A percentile compares a stretch with the other conserved stretches of the same genome.
phyloP scores from a whole-genome alignment of 2,888 invertebrate species.

The Hecatera dysodea region DNA sequence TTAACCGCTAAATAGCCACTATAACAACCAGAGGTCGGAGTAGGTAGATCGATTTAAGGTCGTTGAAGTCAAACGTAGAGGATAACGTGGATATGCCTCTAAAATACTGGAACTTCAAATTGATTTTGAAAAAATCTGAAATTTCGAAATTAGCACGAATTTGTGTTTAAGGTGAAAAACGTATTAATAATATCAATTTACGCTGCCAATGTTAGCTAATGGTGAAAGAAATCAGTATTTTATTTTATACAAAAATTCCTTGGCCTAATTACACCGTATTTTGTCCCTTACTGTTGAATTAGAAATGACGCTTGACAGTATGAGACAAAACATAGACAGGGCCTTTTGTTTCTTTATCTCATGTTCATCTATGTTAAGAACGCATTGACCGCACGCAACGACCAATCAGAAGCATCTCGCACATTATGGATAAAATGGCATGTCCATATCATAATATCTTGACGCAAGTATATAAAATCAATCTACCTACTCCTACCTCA shows the following conservation, averaged over 20 bases:
- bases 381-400: too few species aligned
- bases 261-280: too few species aligned
- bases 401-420: too few species aligned
- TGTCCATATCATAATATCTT: not conserved
- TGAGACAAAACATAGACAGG: conserved; percentile 6
- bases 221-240: conserved; percentile 17
- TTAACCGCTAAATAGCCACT: too few species aligned
- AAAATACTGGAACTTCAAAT: too few species aligned
- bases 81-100: conserved; percentile 18
- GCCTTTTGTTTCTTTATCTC: too few species aligned
- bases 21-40: conserved; percentile 16
- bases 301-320: conserved; percentile 13
- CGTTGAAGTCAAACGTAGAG: conserved; percentile 25
- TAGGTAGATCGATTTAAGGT: conserved; percentile 31
- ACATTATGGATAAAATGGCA: too few species aligned
- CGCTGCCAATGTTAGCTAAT: conserved; percentile 25
- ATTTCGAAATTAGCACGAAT: not conserved
- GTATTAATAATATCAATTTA: conserved; percentile 27
- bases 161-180: conserved; percentile 18
- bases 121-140: too few species aligned
- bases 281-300: conserved; percentile 7
- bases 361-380: too few species aligned
- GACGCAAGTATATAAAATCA: not conserved
- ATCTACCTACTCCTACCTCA: not conserved
- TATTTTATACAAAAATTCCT: conserved; percentile 12